Evolutionary conservation across 2,797 vertebrate species (phyloP), one percentile per base, ranked within the genome.

Genomic region (Enteromius paludinosus): DNA sequence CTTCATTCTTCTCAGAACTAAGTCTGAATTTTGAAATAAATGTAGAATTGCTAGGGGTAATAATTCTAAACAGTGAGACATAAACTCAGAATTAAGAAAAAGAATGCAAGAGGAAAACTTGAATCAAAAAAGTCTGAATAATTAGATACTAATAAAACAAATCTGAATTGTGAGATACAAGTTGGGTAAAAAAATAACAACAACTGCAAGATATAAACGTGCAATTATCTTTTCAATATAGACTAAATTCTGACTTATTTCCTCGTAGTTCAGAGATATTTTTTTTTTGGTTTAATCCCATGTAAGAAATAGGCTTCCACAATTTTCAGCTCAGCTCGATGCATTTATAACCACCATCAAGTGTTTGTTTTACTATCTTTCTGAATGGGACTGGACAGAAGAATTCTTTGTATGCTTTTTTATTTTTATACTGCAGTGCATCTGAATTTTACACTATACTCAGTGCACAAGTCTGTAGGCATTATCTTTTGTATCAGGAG

Each of bases 401-500:
- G 12, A 3, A 28, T 6, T 30, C 59, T 30, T 68, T 41, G 49
- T 12, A 25, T 59, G 23, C 45, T 23, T 41, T 70, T 70, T 79
- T 79, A 69, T 79, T 59, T 79, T 59, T 79, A 33, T 70, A 70
- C 35, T 45, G 3, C 71, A 62, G 6, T 3, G 35, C 33, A 52
- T 73, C 49, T 64, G 6, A 64, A 64, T 47, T n/a, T 35, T n/a
- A 65, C 75, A 49, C 61, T 78, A 17, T 11, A 47, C 17, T 45
- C 54, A 0, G 0, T 33, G 17, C 33, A 47, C 11, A 52, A 4
- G 33, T 66, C 8, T 66, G 33, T 35, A 73, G 28, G 30, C 18
- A 3, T 64, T 45, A 28, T 77, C 17, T 62, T 49, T 78, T 78
- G 45, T 66, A 43, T 64, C 18, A 23, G 49, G 28, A 73, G 45